Percentiles rank a stretch among this genome's conserved stretches.
Evolutionary conservation across 1,140 invertebrate species (phyloP).

Genomic region (Mizuhopecten yessoensis): DNA sequence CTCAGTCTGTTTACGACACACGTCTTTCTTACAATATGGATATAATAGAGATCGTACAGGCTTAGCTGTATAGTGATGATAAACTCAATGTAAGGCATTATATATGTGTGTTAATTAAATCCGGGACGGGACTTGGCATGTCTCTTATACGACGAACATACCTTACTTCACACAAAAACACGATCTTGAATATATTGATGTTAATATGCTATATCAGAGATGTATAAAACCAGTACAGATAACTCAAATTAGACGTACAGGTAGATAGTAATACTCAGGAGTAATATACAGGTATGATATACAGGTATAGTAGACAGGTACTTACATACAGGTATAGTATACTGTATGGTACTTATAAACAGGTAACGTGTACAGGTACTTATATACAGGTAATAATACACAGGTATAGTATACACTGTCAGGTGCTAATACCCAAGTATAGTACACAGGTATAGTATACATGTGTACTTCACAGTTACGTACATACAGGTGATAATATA

Average conservation of each 20-base stretch:
- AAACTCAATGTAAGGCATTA: neutral
- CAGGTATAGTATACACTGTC: too few species aligned
- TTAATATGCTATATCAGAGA: neutral
- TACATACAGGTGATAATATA: neutral
- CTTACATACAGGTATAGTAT: neutral
- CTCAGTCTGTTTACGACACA: neutral
- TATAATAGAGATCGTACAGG: neutral
- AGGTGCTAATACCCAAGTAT: too few species aligned
- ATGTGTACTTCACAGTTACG: neutral
- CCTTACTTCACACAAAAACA: neutral
- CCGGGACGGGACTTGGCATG: constrained; percentile 4
- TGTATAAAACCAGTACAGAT: too few species aligned
- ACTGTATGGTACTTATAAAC: neutral
- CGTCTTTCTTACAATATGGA: neutral
- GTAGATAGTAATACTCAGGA: neutral
- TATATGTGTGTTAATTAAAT: constrained; percentile 19
- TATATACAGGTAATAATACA: too few species aligned
- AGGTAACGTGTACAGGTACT: neutral
- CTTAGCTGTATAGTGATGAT: neutral
- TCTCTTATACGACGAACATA: neutral
- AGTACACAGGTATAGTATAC: too few species aligned
- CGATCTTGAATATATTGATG: too few species aligned
- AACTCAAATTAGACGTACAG: neutral
- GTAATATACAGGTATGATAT: neutral
- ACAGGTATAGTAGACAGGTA: neutral